Conservation (phyloP, 2,888 invertebrate species). For the Lobophora halterata region DNA sequence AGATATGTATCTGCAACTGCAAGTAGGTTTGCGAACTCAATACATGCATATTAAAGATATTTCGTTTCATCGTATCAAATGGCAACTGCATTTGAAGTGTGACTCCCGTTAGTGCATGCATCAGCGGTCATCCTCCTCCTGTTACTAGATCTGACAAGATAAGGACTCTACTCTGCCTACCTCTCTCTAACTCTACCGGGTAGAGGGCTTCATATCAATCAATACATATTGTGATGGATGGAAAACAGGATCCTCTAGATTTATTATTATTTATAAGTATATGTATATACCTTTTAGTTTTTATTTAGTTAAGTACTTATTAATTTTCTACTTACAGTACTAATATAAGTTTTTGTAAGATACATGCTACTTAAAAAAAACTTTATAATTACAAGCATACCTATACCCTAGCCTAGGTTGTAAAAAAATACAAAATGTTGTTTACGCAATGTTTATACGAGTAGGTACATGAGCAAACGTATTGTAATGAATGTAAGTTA, state of each 20-base stretch:
- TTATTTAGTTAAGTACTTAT: too few species aligned
- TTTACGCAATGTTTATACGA: slow-evolving; percentile 20
- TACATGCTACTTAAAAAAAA: too few species aligned
- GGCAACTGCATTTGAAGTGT: slow-evolving; percentile 63
- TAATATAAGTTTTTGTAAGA: too few species aligned
- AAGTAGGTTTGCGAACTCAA: slow-evolving; percentile 25
- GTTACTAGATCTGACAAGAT: slow-evolving; percentile 47
- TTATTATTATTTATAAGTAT: too few species aligned
- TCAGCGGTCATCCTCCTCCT: slow-evolving; percentile 61
- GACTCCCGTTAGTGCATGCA: slow-evolving; percentile 71
- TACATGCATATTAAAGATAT: slow-evolving; percentile 44
- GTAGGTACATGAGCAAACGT: slow-evolving; percentile 22
- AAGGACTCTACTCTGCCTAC: too few species aligned
- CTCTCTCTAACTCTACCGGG: too few species aligned
- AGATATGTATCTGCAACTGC: slow-evolving; percentile 11
- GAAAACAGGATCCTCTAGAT: slow-evolving; percentile 15
- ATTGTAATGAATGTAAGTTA: slow-evolving; percentile 33
- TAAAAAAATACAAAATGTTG: slow-evolving; percentile 4
- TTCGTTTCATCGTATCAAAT: slow-evolving; percentile 63
- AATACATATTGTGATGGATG: slow-evolving; percentile 5
- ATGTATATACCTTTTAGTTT: too few species aligned
- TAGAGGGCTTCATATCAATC: slow-evolving; percentile 22
- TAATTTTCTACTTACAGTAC: too few species aligned
- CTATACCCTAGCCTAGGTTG: too few species aligned
- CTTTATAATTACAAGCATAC: too few species aligned